phyloP scores from a whole-genome alignment of 2,888 invertebrate genomes.

The Fabriciana adippe region DNA sequence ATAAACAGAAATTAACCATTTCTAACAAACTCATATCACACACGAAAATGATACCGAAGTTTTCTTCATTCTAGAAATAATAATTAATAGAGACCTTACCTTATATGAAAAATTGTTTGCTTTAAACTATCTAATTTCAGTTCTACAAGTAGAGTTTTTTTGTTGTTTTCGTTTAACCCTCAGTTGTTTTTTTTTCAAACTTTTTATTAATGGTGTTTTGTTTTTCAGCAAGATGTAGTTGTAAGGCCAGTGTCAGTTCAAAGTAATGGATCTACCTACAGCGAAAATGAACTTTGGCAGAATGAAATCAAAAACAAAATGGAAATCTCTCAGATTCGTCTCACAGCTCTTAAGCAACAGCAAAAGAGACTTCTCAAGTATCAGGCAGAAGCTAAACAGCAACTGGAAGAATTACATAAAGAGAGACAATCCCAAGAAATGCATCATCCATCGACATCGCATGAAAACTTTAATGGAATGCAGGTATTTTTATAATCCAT shows the following conservation, averaged over 20 bases:
- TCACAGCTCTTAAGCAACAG: conserved; percentile 83
- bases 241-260: conserved; percentile 76
- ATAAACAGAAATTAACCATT: conserved; percentile 10
- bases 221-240: conserved; percentile 65
- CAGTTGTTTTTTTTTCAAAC: background rate
- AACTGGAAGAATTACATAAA: conserved; percentile 73
- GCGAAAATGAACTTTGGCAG: conserved; percentile 80
- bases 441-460: conserved; percentile 65
- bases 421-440: conserved; percentile 68
- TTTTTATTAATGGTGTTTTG: background rate
- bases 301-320: conserved; percentile 83
- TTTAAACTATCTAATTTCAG: conserved; percentile 6
- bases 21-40: conserved; percentile 10
- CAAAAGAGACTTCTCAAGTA: conserved; percentile 78
- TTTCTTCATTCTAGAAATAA: background rate
- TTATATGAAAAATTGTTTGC: conserved; percentile 7
- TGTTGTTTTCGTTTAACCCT: conserved; percentile 16
- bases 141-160: conserved; percentile 9
- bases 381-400: conserved; percentile 79
- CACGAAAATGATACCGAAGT: conserved; percentile 1
- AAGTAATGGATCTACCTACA: conserved; percentile 76
- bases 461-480: conserved; percentile 63
- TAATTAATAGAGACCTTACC: background rate
- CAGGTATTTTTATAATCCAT: conserved; percentile 51
- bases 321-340: conserved; percentile 83